phyloP scores from a whole-genome alignment of 1,140 invertebrate genomes.

The Homarus americanus region DNA sequence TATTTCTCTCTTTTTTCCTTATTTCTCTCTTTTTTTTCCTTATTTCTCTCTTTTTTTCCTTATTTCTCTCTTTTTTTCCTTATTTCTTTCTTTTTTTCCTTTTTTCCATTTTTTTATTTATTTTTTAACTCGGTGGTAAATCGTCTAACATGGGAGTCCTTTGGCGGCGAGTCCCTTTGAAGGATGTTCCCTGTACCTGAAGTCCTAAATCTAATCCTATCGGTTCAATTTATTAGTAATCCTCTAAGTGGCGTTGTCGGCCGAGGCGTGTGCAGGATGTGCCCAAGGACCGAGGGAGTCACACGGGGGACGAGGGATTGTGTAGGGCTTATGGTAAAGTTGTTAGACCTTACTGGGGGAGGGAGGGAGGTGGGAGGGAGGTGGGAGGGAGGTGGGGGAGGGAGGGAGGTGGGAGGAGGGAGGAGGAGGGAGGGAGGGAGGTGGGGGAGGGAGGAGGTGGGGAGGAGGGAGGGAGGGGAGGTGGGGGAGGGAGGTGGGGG shows the following conservation, averaged over 20 bases:
- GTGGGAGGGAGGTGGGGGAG: neutral
- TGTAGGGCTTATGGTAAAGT: neutral
- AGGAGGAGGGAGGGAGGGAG: neutral
- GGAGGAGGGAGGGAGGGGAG: neutral
- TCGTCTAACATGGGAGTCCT: too few relatives aligned
- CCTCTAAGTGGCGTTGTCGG: neutral
- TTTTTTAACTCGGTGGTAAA: too few relatives aligned
- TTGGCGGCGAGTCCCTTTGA: slow-evolving; percentile 1
- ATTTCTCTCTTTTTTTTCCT: too few relatives aligned
- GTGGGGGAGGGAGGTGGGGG: neutral
- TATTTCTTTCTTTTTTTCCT: too few relatives aligned
- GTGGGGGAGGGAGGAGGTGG: neutral
- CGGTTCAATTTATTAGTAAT: neutral
- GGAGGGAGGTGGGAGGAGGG: neutral
- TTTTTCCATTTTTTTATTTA: too few relatives aligned
- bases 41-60: too few relatives aligned
- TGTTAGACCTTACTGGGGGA: neutral
- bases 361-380: neutral
- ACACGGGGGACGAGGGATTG: neutral
- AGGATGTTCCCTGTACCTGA: neutral
- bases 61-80: too few relatives aligned
- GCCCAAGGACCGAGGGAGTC: neutral
- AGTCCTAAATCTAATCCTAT: slow-evolving; percentile 13
- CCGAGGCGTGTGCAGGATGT: neutral
- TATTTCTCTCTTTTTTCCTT: too few relatives aligned